Conservation (phyloP, 1,140 invertebrate species). For the Armadillidium nasatum region DNA sequence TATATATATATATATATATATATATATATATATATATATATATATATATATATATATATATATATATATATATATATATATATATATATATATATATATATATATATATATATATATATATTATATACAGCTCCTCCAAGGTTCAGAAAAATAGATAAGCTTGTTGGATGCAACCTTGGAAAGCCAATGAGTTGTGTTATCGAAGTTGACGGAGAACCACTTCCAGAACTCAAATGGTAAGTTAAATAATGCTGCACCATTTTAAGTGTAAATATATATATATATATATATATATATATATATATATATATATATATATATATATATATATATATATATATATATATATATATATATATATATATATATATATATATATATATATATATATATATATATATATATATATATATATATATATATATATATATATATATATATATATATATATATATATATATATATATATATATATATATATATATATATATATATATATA, state of each 20-base stretch:
- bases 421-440: constrained; percentile 28
- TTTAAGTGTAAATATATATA: too few species aligned
- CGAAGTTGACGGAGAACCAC: constrained; percentile 75
- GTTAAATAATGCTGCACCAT: background rate
- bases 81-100: too few species aligned
- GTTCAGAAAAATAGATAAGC: constrained; percentile 65
- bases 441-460: background rate
- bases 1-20: too few species aligned
- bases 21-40: too few species aligned
- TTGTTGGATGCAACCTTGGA: constrained; percentile 68
- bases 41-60: too few species aligned
- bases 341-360: constrained; percentile 5
- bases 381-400: constrained; percentile 21
- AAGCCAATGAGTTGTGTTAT: constrained; percentile 55
- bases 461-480: constrained; percentile 21
- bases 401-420: constrained; percentile 18
- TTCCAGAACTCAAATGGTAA: constrained; percentile 73
- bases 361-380: constrained; percentile 23
- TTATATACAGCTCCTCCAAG: constrained; percentile 62
- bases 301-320: too few species aligned
- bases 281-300: too few species aligned
- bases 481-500: constrained; percentile 24
- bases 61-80: too few species aligned
- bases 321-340: too few species aligned
- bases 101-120: too few species aligned